A percentile compares a stretch with the other conserved stretches of the same genome.
Conservation (phyloP, 2,888 invertebrate species). For the Microplitis manilae region DNA sequence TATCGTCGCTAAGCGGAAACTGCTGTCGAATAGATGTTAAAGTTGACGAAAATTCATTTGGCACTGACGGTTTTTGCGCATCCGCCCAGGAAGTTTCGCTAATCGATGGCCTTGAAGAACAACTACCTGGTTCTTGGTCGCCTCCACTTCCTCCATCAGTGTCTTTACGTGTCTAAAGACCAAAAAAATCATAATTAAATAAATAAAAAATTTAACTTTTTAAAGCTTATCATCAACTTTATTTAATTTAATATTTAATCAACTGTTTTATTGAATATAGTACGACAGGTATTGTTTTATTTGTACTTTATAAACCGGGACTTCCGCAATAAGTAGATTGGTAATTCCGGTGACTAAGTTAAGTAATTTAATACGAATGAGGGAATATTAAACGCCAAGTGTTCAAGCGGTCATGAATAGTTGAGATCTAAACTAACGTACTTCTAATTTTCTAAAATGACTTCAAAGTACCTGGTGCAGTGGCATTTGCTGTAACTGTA, state of each 20-base stretch:
- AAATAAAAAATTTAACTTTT: not conserved
- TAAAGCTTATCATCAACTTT: not conserved
- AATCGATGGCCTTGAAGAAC: slow-evolving; percentile 56
- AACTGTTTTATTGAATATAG: not conserved
- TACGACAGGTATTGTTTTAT: not conserved
- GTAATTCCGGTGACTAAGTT: not conserved
- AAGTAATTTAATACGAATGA: not conserved
- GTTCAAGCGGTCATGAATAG: not conserved
- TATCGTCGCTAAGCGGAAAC: slow-evolving; percentile 36
- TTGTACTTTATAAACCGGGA: not conserved
- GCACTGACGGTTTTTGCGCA: slow-evolving; percentile 42
- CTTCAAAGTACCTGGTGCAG: not conserved
- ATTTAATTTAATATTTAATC: not conserved
- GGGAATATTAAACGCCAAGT: not conserved
- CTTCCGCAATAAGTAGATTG: not conserved
- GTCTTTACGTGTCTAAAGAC: slow-evolving; percentile 67
- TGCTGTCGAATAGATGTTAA: slow-evolving; percentile 45
- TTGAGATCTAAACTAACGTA: not conserved
- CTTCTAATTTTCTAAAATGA: not conserved
- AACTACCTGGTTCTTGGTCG: slow-evolving; percentile 56
- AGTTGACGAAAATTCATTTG: slow-evolving; percentile 40
- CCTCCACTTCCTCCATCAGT: slow-evolving; percentile 60
- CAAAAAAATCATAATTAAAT: not conserved
- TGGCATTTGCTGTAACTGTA: not conserved
- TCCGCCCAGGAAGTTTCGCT: slow-evolving; percentile 44